Base-by-base conservation (phyloP, 2,888 invertebrate genomes). In the Rhagophthalmus giganteus region DNA sequence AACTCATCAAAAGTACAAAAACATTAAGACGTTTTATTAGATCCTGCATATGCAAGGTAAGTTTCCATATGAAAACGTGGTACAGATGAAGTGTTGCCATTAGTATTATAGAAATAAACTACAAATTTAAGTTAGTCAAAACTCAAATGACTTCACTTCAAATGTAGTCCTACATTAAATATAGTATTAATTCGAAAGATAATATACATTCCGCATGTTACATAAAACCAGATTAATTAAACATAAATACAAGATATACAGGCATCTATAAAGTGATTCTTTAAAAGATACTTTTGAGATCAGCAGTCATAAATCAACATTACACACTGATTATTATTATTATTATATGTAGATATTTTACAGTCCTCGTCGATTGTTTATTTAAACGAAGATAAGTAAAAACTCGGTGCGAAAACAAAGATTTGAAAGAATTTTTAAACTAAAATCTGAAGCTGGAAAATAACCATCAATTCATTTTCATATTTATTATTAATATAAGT, bases 401-500 rank as follows among this genome's bases (percentile, higher is more conserved):
- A 41, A n/a, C n/a, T n/a, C n/a, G n/a, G n/a, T 41, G 32, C 41
- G 32, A 27, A 39, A 38, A 45, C 35, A 30, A 20, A 45, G 30
- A 15, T 45, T 35, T 26, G 27, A 45, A 20, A 32, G 25, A 32
- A 37, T 38, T 25, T 38, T 33, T 27, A 39, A 44, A 44, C 32
- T 10, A 31, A 44, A 45, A 38, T 51, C 45, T 51, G 33, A 51
- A 51, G 35, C 50, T 12, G 51, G 44, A 34, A 38, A 51, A 51
- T n/a, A n/a, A n/a, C n/a, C n/a, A 51, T 45, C 51, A 51, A 51
- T 38, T 51, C 50, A 50, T 35, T 51, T 51, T 51, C 44, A 39
- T 51, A 45, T 52, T 52, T 39, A 40, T 52, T 52, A 52, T 46
- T 46, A 46, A 35, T 35, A 55, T 51, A 59, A 60, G 55, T 79